Conservation (phyloP, 2,113 vertebrate species). For the Antechinus stuartii region DNA sequence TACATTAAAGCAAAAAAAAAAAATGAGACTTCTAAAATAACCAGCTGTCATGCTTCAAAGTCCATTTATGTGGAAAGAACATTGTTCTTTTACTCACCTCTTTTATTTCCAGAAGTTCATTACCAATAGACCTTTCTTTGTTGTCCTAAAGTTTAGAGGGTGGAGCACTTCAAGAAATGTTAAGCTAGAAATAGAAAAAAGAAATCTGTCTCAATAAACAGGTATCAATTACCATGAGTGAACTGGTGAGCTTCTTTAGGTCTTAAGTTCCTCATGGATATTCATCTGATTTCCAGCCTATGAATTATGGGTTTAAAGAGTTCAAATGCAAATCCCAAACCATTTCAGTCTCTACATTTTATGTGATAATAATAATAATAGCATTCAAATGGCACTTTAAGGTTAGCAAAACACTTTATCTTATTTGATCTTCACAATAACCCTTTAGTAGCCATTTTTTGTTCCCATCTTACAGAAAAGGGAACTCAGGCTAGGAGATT, state of each 20-base stretch:
- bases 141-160: slow-evolving; percentile 12
- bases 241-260: background rate
- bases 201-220: slow-evolving; percentile 6
- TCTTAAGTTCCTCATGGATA: background rate
- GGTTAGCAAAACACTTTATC: background rate
- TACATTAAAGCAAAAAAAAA: background rate
- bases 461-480: too few relatives aligned
- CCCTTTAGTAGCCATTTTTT: background rate
- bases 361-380: background rate
- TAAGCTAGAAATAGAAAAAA: background rate
- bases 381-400: background rate
- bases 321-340: background rate
- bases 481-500: too few relatives aligned
- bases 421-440: background rate
- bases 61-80: background rate
- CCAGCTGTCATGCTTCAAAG: background rate
- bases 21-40: background rate
- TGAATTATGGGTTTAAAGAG: background rate
- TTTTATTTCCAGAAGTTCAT: slow-evolving; percentile 41
- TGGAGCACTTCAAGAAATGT: slow-evolving; percentile 10
- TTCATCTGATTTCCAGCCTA: background rate
- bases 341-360: background rate
- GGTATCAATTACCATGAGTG: background rate
- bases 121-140: background rate
- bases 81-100: background rate